Evolutionary conservation across 1,140 invertebrate genomes (phyloP), one percentile per base, ranked within the genome.

Genomic region (Mactra quadrangularis): DNA sequence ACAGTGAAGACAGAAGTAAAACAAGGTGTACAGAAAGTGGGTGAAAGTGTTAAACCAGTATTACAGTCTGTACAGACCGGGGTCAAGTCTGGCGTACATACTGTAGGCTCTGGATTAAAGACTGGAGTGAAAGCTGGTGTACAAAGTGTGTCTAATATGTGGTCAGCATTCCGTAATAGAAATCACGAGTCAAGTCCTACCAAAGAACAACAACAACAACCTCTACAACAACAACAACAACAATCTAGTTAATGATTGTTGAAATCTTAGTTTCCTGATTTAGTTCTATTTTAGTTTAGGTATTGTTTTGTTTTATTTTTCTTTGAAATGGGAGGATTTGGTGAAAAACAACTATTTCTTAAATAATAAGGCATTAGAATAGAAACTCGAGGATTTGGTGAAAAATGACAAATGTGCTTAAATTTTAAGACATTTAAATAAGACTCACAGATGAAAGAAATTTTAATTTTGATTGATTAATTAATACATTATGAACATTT

Each of bases 101-200:
- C 82, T 27, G 77, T 89, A 19, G 84, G 86, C 55, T 64, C 79
- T 53, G 85, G 86, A 33, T 31, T 87, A 3, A 87, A 86, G 70
- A 75, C 83, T 50, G 83, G 85, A 25, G 84, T 89, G 35, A 89
- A 88, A 53, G 87, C 85, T n/a, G 81, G 87, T 74, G 71, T 89
- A 31, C 86, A 87, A 35, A 85, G 85, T 70, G 86, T 89, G 22
- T 84, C 87, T 45, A 88, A 78, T 82, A 81, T 90, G 38, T 83
- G 88, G 71, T 74, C 82, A 33, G 70, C 83, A 47, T 83, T 90
- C 27, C 87, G 87, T 82, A 86, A 53, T 52, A 88, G 87, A 47
- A 70, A 68, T 11, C 50, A 45, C 33, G 77, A 68, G 55, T 55
- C 38, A 50, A 35, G 4, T 25, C 25, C n/a, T 29, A n/a, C 35